Evolutionary conservation across 2,113 vertebrate genomes (phyloP), one percentile per base, ranked within the genome.

Genomic region (Eurystomus gularis): DNA sequence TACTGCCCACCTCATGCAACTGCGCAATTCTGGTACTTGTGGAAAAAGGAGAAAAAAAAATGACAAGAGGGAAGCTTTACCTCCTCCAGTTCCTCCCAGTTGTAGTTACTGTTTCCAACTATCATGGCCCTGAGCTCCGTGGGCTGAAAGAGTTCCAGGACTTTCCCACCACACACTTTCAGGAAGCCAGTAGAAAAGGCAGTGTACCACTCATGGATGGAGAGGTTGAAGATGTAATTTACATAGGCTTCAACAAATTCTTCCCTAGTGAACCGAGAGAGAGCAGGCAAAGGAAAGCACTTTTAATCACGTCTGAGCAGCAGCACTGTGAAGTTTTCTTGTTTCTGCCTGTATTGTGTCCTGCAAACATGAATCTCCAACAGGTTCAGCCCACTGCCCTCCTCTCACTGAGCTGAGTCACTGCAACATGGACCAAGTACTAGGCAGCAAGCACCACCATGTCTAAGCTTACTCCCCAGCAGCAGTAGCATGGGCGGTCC

Each of bases 51-150:
- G 54, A 20, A 42, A 72, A 48, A 68, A 46, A 54, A 4, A 80
- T 0, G 3, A 58, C 16, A 88, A 86, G 25, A 44, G 28, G 6
- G 9, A 19, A 49, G 17, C 44, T 98, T 97, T 84, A 99, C 99
- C 99, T 99, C 99, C 94, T 99, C 99, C 95, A 99, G 91, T 76
- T 99, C 99, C 89, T 99, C 98, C 99, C 99, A 99, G 98, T 99
- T 99, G 98, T 99, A 99, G 97, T 99, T 99, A 97, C 98, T 99
- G 98, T 99, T 99, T 61, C 99, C 99, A 75, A 99, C 99, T 96
- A 99, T 99, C 99, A 99, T 99, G 97, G 99, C 99, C 98, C 99
- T 98, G 89, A 99, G 98, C 91, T 99, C 99, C 2, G 98, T 99
- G 68, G 99, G 99, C 98, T 99, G 99, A 97, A 99, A 99, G 83